Evolutionary conservation across 2,113 vertebrate genomes (phyloP).

Genomic region (Ciconia boyciana): DNA sequence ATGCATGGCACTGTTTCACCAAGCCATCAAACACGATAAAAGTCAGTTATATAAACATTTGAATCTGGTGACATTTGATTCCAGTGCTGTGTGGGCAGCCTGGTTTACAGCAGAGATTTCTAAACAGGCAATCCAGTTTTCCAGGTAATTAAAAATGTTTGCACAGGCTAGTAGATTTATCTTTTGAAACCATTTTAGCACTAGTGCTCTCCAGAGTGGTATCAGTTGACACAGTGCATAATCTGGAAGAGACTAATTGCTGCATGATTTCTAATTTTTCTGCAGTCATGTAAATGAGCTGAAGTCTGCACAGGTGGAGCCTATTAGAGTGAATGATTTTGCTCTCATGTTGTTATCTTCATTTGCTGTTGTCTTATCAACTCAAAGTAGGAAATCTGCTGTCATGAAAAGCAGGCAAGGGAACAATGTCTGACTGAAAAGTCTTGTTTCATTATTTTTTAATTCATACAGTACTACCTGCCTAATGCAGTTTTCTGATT

Average conservation of each 20-base stretch:
- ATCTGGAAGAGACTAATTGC: constrained; percentile 87
- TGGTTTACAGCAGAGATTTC: constrained; percentile 74
- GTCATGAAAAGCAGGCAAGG: constrained; percentile 78
- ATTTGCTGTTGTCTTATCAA: constrained; percentile 81
- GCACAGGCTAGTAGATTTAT: constrained; percentile 82
- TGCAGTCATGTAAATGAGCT: constrained; percentile 85
- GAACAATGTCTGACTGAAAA: constrained; percentile 90
- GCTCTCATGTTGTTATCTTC: constrained; percentile 82
- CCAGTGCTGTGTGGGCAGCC: constrained; percentile 69
- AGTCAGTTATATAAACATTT: constrained; percentile 77
- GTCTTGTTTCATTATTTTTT: constrained; percentile 96
- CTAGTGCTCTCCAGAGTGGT: constrained; percentile 82
- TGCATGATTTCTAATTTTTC: constrained; percentile 85
- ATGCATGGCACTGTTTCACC: constrained; percentile 62
- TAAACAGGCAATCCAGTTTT: constrained; percentile 78
- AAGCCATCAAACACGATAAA: constrained; percentile 72
- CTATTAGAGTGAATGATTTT: constrained; percentile 80
- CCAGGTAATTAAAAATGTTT: constrained; percentile 86
- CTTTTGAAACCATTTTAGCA: constrained; percentile 80
- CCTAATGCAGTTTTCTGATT: constrained; percentile 96
- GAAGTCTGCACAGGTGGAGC: constrained; percentile 79
- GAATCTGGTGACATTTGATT: constrained; percentile 77
- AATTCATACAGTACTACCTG: constrained; percentile 92
- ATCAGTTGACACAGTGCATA: constrained; percentile 83
- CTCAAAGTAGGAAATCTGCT: constrained; percentile 77